A percentile compares a stretch with the other conserved stretches of the same genome.
Conservation (phyloP, 2,113 vertebrate genomes). For the Petaurus breviceps region DNA sequence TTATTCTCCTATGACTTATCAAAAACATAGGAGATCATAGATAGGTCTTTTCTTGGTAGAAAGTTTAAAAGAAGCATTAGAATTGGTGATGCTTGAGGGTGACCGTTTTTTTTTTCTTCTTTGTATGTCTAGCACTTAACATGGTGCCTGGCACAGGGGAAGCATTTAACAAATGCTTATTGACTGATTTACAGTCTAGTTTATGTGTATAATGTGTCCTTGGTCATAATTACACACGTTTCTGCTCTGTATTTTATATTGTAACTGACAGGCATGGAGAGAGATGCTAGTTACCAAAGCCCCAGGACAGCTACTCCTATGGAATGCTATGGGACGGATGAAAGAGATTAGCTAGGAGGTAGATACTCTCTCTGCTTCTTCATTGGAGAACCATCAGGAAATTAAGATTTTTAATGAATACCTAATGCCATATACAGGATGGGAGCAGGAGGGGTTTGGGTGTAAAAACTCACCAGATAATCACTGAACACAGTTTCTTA, state of each 20-base stretch:
- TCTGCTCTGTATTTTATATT: background rate
- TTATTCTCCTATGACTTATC: background rate
- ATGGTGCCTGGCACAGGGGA: background rate
- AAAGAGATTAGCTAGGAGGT: background rate
- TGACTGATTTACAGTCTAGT: background rate
- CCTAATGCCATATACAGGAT: constrained; percentile 46
- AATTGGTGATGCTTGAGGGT: background rate
- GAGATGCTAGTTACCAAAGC: background rate
- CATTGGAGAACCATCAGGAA: constrained; percentile 11
- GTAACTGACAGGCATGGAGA: background rate
- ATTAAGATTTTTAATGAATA: constrained; percentile 47
- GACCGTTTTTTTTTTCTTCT: background rate
- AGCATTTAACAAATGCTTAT: background rate
- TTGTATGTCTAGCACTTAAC: background rate
- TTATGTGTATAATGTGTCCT: background rate
- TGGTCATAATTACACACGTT: background rate
- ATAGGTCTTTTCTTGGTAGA: background rate
- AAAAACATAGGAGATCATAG: background rate
- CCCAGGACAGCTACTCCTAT: background rate
- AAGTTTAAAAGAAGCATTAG: background rate
- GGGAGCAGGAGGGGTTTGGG: constrained; percentile 9
- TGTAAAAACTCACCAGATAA: constrained; percentile 43
- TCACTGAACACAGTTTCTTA: constrained; percentile 23
- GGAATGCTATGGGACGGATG: background rate
- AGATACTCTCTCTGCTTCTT: background rate